These are phyloP conservation scores for Muschampia plurimacula DNA, from an alignment of 2,888 invertebrate species.

Conservation along the genomic window DNA sequence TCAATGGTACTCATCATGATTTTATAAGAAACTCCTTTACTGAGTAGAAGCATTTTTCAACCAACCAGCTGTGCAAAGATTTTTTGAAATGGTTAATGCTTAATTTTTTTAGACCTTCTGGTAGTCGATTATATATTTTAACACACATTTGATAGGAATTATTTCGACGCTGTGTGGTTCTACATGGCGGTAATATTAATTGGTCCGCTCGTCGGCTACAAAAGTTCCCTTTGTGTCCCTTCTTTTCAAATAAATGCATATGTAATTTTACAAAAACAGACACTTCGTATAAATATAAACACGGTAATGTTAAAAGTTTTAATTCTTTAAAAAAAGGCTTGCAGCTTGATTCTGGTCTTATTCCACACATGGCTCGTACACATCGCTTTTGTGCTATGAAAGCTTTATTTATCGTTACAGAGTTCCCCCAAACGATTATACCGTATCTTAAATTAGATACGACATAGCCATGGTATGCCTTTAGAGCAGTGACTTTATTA, in stretches of 20 bases:
- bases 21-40: background rate
- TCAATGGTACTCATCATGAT: background rate
- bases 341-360: background rate
- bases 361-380: background rate
- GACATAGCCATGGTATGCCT: conserved; percentile 1
- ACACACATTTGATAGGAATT: background rate
- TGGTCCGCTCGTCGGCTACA: background rate
- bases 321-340: background rate
- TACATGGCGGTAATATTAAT: conserved; percentile 1
- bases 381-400: conserved; percentile 3
- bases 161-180: background rate
- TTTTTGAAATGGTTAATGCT: background rate
- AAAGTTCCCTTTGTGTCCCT: background rate
- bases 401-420: background rate
- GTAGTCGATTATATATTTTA: background rate
- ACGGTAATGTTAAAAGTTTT: background rate
- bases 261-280: conserved; percentile 1
- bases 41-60: background rate
- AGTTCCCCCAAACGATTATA: background rate
- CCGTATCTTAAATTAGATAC: background rate
- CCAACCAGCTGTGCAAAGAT: background rate
- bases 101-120: background rate
- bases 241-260: background rate
- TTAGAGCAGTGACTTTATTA: background rate
- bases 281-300: background rate